Conservation (phyloP, 2,797 vertebrate species). For the Liasis olivaceus region DNA sequence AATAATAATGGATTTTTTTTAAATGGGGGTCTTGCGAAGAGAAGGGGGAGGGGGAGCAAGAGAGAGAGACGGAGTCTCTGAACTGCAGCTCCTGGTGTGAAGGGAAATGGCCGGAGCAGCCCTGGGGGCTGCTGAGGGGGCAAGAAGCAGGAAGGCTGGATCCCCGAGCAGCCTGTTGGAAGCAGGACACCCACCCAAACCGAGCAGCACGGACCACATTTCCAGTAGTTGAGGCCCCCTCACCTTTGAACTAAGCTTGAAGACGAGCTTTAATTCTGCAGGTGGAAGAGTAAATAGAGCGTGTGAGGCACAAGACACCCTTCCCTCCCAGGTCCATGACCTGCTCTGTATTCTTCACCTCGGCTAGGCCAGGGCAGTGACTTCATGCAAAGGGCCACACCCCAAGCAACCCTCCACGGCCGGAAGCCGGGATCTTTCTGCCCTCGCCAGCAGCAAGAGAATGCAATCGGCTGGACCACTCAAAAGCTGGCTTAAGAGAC, state of each 20-base stretch:
- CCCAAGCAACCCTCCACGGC: background rate
- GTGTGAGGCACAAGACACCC: background rate
- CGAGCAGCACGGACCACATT: background rate
- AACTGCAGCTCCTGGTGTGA: fast-evolving
- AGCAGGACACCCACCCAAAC: background rate
- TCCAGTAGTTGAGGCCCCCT: no score
- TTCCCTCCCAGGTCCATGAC: background rate
- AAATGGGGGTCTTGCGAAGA: slow-evolving; percentile 27
- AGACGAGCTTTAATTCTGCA: background rate
- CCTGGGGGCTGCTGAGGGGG: background rate
- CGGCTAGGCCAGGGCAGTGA: background rate
- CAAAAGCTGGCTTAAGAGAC: no score
- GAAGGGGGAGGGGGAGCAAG: no score
- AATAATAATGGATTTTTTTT: slow-evolving; percentile 43
- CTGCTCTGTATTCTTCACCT: no score
- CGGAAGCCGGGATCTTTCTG: no score
- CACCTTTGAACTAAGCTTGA: background rate
- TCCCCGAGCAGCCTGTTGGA: background rate
- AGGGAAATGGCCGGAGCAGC: background rate
- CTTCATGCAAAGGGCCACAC: background rate
- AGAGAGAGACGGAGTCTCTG: no score
- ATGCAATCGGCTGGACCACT: no score
- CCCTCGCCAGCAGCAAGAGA: no score
- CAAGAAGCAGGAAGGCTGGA: background rate
- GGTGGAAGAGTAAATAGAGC: background rate